Evolutionary conservation across 2,797 vertebrate genomes (phyloP).

Genomic region (Catharus ustulatus): DNA sequence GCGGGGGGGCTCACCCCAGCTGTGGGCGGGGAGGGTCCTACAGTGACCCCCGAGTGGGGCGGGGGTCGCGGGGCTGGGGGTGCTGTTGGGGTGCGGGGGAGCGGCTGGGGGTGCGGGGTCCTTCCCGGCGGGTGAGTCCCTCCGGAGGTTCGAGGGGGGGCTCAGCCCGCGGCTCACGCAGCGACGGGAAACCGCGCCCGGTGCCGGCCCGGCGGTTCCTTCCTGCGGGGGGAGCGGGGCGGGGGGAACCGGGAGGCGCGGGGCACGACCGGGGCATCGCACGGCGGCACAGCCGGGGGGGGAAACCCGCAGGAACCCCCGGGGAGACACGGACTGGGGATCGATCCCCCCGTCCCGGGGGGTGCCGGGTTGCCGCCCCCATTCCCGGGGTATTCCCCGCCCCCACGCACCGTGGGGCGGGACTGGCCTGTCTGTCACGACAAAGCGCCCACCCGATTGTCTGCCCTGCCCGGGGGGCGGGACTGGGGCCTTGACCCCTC

Average conservation of each 20-base stretch:
- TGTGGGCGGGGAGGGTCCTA: no score
- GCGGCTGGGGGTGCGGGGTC: no score
- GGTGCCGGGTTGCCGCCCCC: not conserved
- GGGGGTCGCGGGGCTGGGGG: not conserved
- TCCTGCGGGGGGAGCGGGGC: not conserved
- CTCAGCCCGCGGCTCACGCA: not conserved
- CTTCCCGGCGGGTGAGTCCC: no score
- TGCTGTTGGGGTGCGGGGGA: not conserved
- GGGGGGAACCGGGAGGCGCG: not conserved
- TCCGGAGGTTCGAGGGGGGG: not conserved
- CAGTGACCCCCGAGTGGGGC: not conserved
- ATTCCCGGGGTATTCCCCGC: not conserved
- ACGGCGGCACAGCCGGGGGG: not conserved
- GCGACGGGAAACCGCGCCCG: conserved; percentile 16
- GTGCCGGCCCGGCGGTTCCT: not conserved
- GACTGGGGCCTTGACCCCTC: not conserved
- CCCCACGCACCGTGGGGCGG: not conserved
- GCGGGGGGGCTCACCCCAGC: not conserved
- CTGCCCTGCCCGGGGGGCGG: not conserved
- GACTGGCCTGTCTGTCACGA: not conserved
- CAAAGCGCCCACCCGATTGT: not conserved
- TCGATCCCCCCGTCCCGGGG: not conserved
- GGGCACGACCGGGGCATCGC: not conserved
- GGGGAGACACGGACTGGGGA: not conserved
- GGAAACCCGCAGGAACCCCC: not conserved